phyloP scores from a whole-genome alignment of 2,113 vertebrate species.

The Bucco capensis region DNA sequence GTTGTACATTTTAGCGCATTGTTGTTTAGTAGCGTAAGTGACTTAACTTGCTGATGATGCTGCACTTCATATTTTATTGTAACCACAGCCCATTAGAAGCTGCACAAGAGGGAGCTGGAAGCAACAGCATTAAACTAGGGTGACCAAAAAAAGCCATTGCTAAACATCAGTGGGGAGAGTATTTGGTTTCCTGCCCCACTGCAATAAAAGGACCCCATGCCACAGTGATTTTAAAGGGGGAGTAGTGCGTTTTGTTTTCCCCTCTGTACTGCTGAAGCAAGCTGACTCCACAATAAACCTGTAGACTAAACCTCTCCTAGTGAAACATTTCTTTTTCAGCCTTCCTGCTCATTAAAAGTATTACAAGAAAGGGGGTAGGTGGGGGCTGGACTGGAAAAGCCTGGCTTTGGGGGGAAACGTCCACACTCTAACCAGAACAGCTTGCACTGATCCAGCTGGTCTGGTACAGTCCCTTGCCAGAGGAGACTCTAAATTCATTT shows the following conservation, averaged over 20 bases:
- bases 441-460: neutral
- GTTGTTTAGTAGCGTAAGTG: neutral
- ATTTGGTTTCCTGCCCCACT: neutral
- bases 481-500: too few relatives aligned
- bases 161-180: neutral
- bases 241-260: too few relatives aligned
- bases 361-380: neutral
- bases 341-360: neutral
- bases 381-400: neutral
- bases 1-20: neutral
- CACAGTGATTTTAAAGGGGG: neutral
- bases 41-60: neutral
- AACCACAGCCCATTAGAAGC: neutral
- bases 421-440: neutral
- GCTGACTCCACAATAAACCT: neutral
- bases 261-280: neutral
- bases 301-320: neutral
- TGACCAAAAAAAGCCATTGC: neutral
- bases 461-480: rapidly evolving
- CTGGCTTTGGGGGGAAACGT: rapidly evolving
- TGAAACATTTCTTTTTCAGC: neutral
- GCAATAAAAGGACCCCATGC: neutral
- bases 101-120: neutral
- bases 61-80: neutral
- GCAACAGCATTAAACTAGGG: neutral